Evolutionary conservation across 2,888 invertebrate genomes (phyloP).

Genomic region (Cheilosia impressa): DNA sequence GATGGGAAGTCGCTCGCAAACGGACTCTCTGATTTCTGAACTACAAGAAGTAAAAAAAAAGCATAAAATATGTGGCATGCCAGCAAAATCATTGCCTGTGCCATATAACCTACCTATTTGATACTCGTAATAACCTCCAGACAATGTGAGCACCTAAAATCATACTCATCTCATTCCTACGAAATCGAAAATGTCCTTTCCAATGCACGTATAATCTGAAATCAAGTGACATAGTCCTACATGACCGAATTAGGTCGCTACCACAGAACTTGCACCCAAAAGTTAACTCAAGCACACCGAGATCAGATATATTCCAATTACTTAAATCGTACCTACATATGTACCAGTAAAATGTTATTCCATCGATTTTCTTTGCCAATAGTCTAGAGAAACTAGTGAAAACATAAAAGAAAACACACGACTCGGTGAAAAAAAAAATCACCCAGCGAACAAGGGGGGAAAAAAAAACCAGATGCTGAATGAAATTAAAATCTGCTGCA

Average conservation of each 20-base stretch:
- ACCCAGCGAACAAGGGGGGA: not conserved
- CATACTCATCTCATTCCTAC: not conserved
- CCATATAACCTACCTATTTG: too few relatives aligned
- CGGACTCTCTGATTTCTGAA: too few relatives aligned
- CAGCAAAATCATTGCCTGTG: too few relatives aligned
- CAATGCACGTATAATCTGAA: not conserved
- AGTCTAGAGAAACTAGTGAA: not conserved
- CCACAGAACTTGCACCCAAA: slow-evolving; percentile 10
- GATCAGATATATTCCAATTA: slow-evolving; percentile 19
- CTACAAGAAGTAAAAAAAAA: too few relatives aligned
- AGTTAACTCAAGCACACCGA: slow-evolving; percentile 11
- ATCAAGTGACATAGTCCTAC: slow-evolving; percentile 6
- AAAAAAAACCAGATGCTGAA: slow-evolving; percentile 33
- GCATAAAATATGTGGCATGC: too few relatives aligned
- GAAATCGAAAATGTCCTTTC: not conserved
- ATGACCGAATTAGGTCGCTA: not conserved
- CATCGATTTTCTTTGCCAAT: slow-evolving; percentile 30
- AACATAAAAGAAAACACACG: slow-evolving; percentile 1
- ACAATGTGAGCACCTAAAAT: too few relatives aligned
- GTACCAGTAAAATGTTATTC: slow-evolving; percentile 4
- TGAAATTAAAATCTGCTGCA: slow-evolving; percentile 68
- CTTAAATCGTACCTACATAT: slow-evolving; percentile 3
- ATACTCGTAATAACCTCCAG: too few relatives aligned
- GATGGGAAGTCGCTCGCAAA: too few relatives aligned
- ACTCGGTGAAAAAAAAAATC: slow-evolving; percentile 15